phyloP scores from a whole-genome alignment of 1,140 invertebrate species.

The Drosophila nannoptera region DNA sequence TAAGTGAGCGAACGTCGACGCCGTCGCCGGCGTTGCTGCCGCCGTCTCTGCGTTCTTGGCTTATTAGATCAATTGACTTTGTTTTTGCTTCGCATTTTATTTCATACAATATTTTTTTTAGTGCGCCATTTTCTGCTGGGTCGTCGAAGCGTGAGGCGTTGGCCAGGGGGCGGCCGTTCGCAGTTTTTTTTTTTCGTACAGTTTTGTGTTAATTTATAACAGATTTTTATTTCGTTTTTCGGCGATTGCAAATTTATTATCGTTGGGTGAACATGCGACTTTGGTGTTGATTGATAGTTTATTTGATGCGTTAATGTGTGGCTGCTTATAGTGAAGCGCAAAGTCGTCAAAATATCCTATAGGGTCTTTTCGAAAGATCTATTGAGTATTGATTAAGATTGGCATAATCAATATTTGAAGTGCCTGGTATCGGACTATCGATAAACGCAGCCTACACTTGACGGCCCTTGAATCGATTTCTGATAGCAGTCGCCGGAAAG shows the following conservation, averaged over 20 bases:
- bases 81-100: constrained; percentile 54
- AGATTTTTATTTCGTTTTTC: constrained; percentile 23
- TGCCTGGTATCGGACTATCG: constrained; percentile 1
- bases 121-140: constrained; percentile 39
- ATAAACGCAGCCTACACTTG: background rate
- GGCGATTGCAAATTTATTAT: constrained; percentile 30
- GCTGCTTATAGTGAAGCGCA: background rate
- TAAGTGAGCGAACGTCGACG: constrained; percentile 51
- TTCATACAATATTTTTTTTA: constrained; percentile 30
- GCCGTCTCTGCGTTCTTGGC: constrained; percentile 50
- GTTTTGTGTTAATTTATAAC: constrained; percentile 59
- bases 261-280: constrained; percentile 28
- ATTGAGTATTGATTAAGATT: constrained; percentile 1
- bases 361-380: background rate
- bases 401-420: background rate
- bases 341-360: no score
- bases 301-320: constrained; percentile 1
- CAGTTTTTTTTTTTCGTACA: constrained; percentile 36
- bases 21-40: background rate
- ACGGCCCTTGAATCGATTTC: background rate
- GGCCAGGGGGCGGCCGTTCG: background rate
- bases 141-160: constrained; percentile 1
- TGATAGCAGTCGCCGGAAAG: background rate
- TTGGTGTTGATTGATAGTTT: constrained; percentile 43
- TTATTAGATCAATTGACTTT: constrained; percentile 74